Evolutionary conservation across 2,888 invertebrate species (phyloP), one percentile per base, ranked within the genome.

Genomic region (Cheilosia pagana): DNA sequence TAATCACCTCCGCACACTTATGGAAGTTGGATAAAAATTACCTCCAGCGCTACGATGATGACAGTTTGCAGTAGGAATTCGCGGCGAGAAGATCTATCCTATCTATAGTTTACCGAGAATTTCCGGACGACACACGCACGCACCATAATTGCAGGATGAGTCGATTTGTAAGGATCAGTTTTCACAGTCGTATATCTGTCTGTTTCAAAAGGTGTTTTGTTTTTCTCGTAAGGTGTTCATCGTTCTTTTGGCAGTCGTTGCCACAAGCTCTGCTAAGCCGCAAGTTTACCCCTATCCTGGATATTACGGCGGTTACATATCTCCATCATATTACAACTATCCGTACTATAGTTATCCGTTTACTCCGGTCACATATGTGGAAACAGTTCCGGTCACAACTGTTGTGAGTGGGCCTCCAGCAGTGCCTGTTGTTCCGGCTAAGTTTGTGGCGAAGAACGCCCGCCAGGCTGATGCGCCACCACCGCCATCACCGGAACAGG

Each of bases 321-420:
- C 45, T 8, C 72, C 72, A 50, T 16, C 28, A 14, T 68, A 55
- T 10, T 70, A 76, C 23, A 59, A 72, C 16, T 81, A 81, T 35
- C 76, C 76, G 14, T 68, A 63, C 25, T 74, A 63, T 52, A 83
- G 59, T 31, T 85, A 85, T 50, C 81, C 85, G 8, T 75, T 41
- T 16, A 81, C 85, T 39, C 81, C 85, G 10, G 76, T 85, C 1
- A 71, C 75, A 0, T 81, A 85, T 76, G 85, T 85, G 41, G 85
- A 85, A 53, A 71, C 75, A 1, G 0, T 74, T 39, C 82, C 82
- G 14, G 3, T 77, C 6, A 59, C 63, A 19, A 65, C 77, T 31
- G 25, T 79, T 1, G 41, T 85, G 2, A 25, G 35, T 14, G 70
- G 52, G 25, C 65, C 72, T 4, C 65, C 78, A 21, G 25, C 50